Evolutionary conservation across 2,113 vertebrate genomes (phyloP).

Genomic region (Lophura nycthemera): DNA sequence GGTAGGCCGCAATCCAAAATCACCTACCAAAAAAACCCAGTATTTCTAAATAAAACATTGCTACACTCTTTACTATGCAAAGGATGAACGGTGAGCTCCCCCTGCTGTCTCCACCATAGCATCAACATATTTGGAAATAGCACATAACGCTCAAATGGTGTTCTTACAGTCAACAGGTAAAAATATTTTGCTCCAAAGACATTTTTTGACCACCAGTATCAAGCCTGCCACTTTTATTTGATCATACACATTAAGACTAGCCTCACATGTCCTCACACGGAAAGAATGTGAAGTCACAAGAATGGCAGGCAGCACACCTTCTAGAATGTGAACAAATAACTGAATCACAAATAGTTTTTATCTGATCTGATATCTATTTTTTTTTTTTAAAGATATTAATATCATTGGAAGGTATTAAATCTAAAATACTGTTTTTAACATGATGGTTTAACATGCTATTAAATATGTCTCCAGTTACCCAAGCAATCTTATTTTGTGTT

Average conservation of each 20-base stretch:
- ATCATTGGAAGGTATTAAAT: not conserved
- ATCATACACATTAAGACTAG: not conserved
- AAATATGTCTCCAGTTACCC: not conserved
- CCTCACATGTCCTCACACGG: not conserved
- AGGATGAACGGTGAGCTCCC: not conserved
- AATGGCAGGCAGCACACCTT: not conserved
- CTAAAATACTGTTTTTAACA: not conserved
- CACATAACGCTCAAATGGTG: not conserved
- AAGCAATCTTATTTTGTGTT: not conserved
- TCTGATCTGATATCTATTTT: not conserved
- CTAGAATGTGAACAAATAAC: not conserved
- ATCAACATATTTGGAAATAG: not conserved
- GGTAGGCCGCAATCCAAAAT: not conserved
- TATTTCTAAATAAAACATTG: not conserved
- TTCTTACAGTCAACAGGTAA: not conserved
- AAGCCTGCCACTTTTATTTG: not conserved
- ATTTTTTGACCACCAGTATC: not conserved
- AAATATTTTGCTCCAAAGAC: not conserved
- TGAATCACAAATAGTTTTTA: not conserved
- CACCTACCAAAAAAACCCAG: rapidly evolving
- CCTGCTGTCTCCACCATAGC: not conserved
- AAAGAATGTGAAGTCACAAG: not conserved
- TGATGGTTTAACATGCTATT: not conserved
- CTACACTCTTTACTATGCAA: not conserved
- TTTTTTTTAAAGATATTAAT: not conserved